Conservation (phyloP, 2,888 invertebrate genomes). For the Philaethria dido region DNA sequence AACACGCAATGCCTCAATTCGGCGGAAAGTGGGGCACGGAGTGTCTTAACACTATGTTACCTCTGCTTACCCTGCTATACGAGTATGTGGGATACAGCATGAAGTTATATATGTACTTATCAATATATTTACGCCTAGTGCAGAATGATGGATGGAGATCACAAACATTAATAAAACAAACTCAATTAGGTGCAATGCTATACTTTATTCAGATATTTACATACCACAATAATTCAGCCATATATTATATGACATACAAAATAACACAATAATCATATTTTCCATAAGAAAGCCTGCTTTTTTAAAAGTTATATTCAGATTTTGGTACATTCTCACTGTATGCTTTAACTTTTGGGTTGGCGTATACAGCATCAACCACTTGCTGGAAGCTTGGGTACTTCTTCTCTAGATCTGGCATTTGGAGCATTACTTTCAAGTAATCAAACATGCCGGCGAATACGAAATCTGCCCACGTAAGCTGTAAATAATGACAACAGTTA, state of each 20-base stretch:
- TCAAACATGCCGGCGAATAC: conserved; percentile 77
- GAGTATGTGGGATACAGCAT: too few species aligned
- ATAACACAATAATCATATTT: background rate
- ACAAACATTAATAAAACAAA: background rate
- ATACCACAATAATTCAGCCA: background rate
- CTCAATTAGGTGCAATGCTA: too few species aligned
- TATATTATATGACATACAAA: background rate
- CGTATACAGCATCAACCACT: conserved; percentile 58
- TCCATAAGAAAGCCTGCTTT: background rate
- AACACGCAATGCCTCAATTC: too few species aligned
- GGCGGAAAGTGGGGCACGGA: too few species aligned
- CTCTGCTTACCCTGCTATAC: too few species aligned
- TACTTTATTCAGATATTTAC: background rate
- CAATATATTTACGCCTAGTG: too few species aligned
- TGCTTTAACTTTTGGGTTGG: conserved; percentile 52
- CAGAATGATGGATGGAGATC: too few species aligned
- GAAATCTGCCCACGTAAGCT: conserved; percentile 85
- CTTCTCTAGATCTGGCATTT: conserved; percentile 55
- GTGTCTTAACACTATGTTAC: too few species aligned
- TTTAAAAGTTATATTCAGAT: background rate
- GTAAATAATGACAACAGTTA: conserved; percentile 9
- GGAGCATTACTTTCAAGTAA: conserved; percentile 64
- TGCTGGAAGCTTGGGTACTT: conserved; percentile 70
- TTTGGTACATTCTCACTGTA: conserved; percentile 25
- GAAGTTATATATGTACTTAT: too few species aligned